Conservation (phyloP, 1,140 invertebrate species). For the Ridgeia piscesae region DNA sequence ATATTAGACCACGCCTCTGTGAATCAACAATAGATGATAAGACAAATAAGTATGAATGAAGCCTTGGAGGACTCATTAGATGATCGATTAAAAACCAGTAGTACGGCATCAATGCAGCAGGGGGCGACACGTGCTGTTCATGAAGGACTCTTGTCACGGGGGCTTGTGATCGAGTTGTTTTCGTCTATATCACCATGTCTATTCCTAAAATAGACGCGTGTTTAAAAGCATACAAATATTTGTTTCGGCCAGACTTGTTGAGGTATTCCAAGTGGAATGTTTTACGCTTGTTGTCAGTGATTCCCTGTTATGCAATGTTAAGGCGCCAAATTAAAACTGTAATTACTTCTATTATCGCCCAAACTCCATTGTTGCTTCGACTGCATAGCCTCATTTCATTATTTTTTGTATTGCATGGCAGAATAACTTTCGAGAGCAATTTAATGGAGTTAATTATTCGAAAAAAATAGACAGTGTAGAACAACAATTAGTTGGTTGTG, state of each 20-base stretch:
- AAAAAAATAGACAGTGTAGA: too few species aligned
- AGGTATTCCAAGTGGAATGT: not conserved
- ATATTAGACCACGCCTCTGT: too few species aligned
- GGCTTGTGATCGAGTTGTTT: not conserved
- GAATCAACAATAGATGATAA: too few species aligned
- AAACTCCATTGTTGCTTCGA: not conserved
- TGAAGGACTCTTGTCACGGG: too few species aligned
- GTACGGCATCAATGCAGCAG: too few species aligned
- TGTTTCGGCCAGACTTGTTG: not conserved
- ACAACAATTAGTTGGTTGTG: too few species aligned
- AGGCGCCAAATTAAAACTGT: not conserved
- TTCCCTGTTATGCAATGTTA: not conserved
- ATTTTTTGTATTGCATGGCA: too few species aligned
- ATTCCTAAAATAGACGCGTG: conserved; percentile 5
- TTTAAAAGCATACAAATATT: not conserved
- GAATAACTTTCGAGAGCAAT: not conserved
- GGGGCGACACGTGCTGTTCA: too few species aligned
- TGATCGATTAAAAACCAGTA: too few species aligned
- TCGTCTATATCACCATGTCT: not conserved
- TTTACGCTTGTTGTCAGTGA: not conserved
- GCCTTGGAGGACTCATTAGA: too few species aligned
- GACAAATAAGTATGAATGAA: too few species aligned
- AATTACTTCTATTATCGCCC: not conserved
- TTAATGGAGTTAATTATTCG: not conserved
- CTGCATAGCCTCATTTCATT: too few species aligned